Evolutionary conservation across 2,113 vertebrate species (phyloP).

Genomic region (Syrmaticus mikado): DNA sequence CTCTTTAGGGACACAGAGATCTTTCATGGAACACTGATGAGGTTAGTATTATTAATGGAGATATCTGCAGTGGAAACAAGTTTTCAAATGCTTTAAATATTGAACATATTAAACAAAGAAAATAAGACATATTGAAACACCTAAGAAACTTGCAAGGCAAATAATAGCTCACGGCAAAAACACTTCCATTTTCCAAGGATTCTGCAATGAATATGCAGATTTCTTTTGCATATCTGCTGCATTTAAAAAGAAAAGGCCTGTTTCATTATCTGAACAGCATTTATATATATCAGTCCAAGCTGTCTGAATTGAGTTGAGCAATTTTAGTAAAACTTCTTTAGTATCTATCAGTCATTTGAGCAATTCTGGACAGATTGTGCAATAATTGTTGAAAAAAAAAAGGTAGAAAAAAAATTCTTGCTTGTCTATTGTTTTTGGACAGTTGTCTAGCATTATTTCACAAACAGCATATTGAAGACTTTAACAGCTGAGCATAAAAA

Average conservation of each 20-base stretch:
- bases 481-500: background rate
- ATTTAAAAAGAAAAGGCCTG: conserved; percentile 15
- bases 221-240: background rate
- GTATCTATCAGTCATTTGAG: background rate
- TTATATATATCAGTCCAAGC: fast-evolving
- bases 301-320: background rate
- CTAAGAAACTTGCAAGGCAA: conserved; percentile 46
- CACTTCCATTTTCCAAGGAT: conserved; percentile 23
- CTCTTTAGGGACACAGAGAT: conserved; percentile 43
- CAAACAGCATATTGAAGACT: background rate
- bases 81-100: conserved; percentile 44
- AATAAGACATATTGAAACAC: conserved; percentile 34
- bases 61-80: conserved; percentile 33
- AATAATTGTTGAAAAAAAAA: background rate
- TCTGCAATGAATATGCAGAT: conserved; percentile 37
- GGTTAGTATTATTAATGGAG: conserved; percentile 61
- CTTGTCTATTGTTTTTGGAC: background rate
- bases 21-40: background rate
- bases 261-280: background rate
- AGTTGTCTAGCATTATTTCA: background rate
- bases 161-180: conserved; percentile 22
- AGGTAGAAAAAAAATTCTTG: fast-evolving
- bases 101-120: conserved; percentile 42
- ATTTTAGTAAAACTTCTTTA: conserved; percentile 21
- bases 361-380: background rate